phyloP scores from a whole-genome alignment of 2,113 vertebrate genomes.

The Rutilus rutilus region DNA sequence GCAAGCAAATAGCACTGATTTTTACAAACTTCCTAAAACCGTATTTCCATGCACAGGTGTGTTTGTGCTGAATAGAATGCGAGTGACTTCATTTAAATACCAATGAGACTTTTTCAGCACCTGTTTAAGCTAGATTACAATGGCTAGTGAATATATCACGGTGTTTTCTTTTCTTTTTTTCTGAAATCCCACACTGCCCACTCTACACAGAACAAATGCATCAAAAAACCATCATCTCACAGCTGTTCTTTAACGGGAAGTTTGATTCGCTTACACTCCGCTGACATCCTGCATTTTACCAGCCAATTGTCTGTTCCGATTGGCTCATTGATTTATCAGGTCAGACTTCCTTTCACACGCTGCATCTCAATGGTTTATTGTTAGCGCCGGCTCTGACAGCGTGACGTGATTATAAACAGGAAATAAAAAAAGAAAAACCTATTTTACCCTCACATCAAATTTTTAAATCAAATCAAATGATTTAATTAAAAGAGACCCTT shows the following conservation, averaged over 20 bases:
- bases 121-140: neutral
- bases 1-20: constrained; percentile 4
- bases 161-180: neutral
- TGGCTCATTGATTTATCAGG: constrained; percentile 46
- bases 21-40: constrained; percentile 6
- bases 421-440: constrained; percentile 31
- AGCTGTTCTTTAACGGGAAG: constrained; percentile 8
- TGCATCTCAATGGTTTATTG: constrained; percentile 51
- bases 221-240: neutral
- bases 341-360: constrained; percentile 52
- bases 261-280: constrained; percentile 15
- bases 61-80: constrained; percentile 10
- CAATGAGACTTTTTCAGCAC: neutral
- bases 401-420: constrained; percentile 48
- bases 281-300: constrained; percentile 58
- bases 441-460: constrained; percentile 44
- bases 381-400: constrained; percentile 41
- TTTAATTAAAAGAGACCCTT: constrained; percentile 53
- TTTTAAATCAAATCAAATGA: no score
- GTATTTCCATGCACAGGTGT: neutral
- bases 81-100: neutral
- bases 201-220: neutral
- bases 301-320: constrained; percentile 44
- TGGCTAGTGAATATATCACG: neutral
- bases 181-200: neutral